Evolutionary conservation across 2,797 vertebrate genomes (phyloP).

Genomic region (Clarias fuscus): DNA sequence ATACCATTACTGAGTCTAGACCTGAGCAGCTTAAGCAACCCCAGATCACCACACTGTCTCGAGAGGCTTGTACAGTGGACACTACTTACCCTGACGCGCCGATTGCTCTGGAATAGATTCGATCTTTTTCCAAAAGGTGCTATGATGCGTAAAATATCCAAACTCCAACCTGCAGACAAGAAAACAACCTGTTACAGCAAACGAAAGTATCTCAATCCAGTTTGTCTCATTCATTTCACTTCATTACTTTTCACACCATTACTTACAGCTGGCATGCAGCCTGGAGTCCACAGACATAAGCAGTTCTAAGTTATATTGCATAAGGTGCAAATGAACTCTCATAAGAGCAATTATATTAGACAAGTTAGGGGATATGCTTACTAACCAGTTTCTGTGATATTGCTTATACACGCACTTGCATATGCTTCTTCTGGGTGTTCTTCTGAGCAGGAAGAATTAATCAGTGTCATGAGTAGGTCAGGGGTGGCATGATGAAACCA

Average conservation of each 20-base stretch:
- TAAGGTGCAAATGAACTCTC: not conserved
- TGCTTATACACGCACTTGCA: not conserved
- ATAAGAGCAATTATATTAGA: not conserved
- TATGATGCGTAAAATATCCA: not conserved
- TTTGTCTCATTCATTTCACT: not conserved
- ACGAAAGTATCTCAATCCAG: not conserved
- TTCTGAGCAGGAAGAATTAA: conserved; percentile 14
- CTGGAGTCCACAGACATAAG: not conserved
- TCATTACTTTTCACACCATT: not conserved
- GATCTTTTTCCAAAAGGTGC: not conserved
- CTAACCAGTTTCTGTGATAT: not conserved
- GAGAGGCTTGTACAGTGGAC: no score
- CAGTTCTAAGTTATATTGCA: not conserved
- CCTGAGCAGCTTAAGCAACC: no score
- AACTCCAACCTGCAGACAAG: not conserved
- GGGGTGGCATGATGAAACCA: conserved; percentile 25
- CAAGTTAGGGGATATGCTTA: not conserved
- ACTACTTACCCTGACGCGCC: no score
- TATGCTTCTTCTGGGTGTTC: conserved; percentile 11
- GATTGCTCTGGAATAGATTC: no score
- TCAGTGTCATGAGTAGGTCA: conserved; percentile 25
- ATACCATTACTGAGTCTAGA: no score
- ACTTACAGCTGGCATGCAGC: not conserved
- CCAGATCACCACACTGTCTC: no score
- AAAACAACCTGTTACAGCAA: not conserved